phyloP scores from a whole-genome alignment of 2,888 invertebrate species.

The Margaritifera margaritifera region DNA sequence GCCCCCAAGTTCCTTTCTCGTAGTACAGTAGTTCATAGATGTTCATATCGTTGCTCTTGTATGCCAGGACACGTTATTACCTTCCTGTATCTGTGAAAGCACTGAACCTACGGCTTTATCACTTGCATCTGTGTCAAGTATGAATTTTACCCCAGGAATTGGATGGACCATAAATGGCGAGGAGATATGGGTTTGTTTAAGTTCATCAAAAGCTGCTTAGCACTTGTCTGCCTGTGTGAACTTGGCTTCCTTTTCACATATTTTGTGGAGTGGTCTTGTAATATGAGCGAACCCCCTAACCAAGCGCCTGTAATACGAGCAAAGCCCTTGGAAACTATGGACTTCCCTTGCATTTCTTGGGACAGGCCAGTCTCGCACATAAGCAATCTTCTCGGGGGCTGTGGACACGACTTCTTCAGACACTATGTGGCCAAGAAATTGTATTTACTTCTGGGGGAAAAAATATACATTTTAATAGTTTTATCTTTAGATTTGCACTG shows the following conservation, averaged over 20 bases:
- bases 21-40: neutral
- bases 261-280: too few species aligned
- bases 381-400: constrained; percentile 5
- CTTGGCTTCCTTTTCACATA: too few species aligned
- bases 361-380: too few species aligned
- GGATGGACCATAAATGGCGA: too few species aligned
- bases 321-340: too few species aligned
- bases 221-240: too few species aligned
- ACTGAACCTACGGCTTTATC: neutral
- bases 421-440: constrained; percentile 14
- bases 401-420: constrained; percentile 12
- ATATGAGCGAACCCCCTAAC: too few species aligned
- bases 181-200: too few species aligned
- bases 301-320: too few species aligned
- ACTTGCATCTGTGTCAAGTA: neutral
- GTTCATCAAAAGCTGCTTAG: too few species aligned
- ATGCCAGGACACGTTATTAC: neutral
- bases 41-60: neutral
- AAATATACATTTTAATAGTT: constrained; percentile 12
- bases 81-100: neutral
- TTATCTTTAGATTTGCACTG: constrained; percentile 5
- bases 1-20: neutral
- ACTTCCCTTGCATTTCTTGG: too few species aligned
- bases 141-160: neutral
- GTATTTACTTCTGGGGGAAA: constrained; percentile 10